phyloP scores from a whole-genome alignment of 2,888 invertebrate genomes.

The Nematopogon swammerdamellus region DNA sequence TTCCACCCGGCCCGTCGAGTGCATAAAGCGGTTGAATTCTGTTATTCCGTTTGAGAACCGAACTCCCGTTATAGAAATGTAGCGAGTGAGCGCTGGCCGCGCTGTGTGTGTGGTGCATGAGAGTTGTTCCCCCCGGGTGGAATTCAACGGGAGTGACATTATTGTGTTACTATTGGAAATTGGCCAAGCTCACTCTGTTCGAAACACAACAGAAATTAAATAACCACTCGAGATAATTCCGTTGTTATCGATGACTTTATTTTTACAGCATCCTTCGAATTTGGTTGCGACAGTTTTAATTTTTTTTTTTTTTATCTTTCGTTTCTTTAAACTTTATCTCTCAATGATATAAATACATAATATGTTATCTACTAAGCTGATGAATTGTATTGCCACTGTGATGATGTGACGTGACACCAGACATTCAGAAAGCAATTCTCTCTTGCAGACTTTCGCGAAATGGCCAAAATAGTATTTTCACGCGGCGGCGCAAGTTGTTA shows the following conservation, averaged over 20 bases:
- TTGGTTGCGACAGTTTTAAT: not conserved
- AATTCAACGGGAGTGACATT: not conserved
- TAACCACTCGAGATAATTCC: not conserved
- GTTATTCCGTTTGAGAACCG: too few relatives aligned
- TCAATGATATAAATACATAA: too few relatives aligned
- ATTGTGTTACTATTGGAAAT: slow-evolving; percentile 2
- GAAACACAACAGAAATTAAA: not conserved
- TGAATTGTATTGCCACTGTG: too few relatives aligned
- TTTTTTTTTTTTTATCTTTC: not conserved
- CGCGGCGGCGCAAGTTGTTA: slow-evolving; percentile 57
- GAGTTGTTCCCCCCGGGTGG: not conserved
- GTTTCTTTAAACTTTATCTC: too few relatives aligned
- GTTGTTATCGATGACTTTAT: not conserved
- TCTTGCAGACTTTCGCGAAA: slow-evolving; percentile 76
- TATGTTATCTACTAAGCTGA: too few relatives aligned
- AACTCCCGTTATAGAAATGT: too few relatives aligned
- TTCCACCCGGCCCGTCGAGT: too few relatives aligned
- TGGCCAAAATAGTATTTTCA: slow-evolving; percentile 70
- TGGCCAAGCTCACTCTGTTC: not conserved
- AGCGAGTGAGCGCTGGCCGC: too few relatives aligned
- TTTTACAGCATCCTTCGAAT: not conserved
- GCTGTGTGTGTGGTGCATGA: too few relatives aligned
- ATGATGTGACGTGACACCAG: not conserved
- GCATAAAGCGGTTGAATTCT: too few relatives aligned
- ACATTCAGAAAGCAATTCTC: slow-evolving; percentile 18